Evolutionary conservation across 1,140 invertebrate species (phyloP).

Genomic region (Zaprionus davidi): DNA sequence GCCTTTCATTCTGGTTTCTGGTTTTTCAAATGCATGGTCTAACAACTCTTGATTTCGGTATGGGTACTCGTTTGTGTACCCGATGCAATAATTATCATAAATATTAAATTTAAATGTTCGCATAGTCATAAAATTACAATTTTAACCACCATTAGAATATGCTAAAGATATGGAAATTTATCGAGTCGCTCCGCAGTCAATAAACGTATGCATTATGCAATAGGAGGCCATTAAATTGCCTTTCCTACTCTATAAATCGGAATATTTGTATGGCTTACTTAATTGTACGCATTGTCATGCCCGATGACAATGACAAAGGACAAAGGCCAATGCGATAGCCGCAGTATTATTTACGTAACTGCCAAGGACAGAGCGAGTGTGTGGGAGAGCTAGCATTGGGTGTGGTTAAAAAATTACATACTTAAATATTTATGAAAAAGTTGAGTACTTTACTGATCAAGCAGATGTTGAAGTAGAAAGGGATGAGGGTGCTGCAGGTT

Average conservation of each 20-base stretch:
- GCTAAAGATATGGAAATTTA: conserved; percentile 62
- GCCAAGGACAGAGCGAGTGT: conserved; percentile 61
- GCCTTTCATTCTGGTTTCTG: too few relatives aligned
- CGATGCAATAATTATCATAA: conserved; percentile 1
- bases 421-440: conserved; percentile 69
- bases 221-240: conserved; percentile 74
- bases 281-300: conserved; percentile 66
- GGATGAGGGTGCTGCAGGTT: conserved; percentile 17
- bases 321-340: conserved; percentile 36
- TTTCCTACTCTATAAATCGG: conserved; percentile 62
- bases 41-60: not conserved
- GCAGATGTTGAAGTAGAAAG: not conserved
- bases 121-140: conserved; percentile 38
- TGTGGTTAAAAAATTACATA: conserved; percentile 45
- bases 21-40: too few relatives aligned
- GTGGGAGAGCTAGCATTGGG: conserved; percentile 22
- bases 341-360: conserved; percentile 63
- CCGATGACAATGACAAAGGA: conserved; percentile 37
- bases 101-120: conserved; percentile 29
- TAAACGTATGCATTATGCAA: conserved; percentile 58
- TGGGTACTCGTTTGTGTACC: not conserved
- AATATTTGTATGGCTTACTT: conserved; percentile 59
- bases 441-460: conserved; percentile 37
- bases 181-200: conserved; percentile 34
- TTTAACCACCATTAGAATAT: conserved; percentile 57